phyloP scores from a whole-genome alignment of 2,797 vertebrate genomes.

The Moxostoma hubbsi region DNA sequence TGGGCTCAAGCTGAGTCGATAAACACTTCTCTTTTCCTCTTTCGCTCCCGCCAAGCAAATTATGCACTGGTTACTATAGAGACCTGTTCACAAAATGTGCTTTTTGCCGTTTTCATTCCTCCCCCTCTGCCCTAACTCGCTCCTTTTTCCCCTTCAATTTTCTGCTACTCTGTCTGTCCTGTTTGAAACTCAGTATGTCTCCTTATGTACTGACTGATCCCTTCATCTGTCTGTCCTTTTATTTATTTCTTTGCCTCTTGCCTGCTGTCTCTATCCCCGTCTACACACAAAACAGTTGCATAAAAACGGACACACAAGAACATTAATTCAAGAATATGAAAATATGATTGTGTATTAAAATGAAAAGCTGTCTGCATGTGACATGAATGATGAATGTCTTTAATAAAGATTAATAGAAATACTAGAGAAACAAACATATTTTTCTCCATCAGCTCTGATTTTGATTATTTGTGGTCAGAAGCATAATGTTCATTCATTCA shows the following conservation, averaged over 20 bases:
- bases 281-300: conserved; percentile 6
- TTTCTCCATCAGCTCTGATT: too few species aligned
- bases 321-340: not conserved
- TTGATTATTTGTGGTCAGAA: too few species aligned
- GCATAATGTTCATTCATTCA: too few species aligned
- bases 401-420: too few species aligned
- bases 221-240: conserved; percentile 47
- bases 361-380: too few species aligned
- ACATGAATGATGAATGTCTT: too few species aligned
- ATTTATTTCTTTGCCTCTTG: conserved; percentile 57
- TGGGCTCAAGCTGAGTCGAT: conserved; percentile 83
- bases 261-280: conserved; percentile 41
- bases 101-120: conserved; percentile 67
- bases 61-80: conserved; percentile 82
- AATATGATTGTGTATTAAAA: too few species aligned
- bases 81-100: conserved; percentile 81
- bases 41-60: conserved; percentile 79
- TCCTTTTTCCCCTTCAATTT: conserved; percentile 54
- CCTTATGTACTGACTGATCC: conserved; percentile 44
- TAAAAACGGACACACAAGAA: not conserved
- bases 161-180: conserved; percentile 58
- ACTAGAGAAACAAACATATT: too few species aligned
- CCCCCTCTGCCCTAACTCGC: conserved; percentile 43
- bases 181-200: conserved; percentile 56
- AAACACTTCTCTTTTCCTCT: conserved; percentile 81